Evolutionary conservation across 1,140 invertebrate species (phyloP), one percentile per base, ranked within the genome.

Genomic region (Saxidomus purpurata): DNA sequence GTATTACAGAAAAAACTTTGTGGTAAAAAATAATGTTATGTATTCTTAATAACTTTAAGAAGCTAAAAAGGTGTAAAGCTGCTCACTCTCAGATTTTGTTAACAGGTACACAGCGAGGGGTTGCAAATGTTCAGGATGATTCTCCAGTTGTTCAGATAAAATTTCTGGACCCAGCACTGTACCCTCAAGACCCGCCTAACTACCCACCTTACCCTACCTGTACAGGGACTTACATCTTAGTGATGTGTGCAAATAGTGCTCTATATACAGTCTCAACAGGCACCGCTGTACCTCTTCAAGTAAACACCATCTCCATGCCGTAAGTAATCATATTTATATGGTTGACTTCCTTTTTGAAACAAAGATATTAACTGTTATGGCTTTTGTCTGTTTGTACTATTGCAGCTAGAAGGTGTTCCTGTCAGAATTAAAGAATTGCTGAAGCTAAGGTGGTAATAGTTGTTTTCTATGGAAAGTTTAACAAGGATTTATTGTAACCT

Each of bases 101-200:
- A 8, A 28, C 77, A 94, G 93, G 93, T 85, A 89, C 93, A n/a
- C 88, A 91, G 47, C 74, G 92, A 80, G 93, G 91, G 34, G 91
- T 94, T 22, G 74, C 94, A 1, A 93, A 87, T 90, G 90, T 94
- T 13, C 71, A 83, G 31, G 69, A 87, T 0, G 47, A 88, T n/a
- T 87, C 87, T 17, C 22, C 87, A 25, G 89, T 95, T 15, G 90
- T 86, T 0, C 90, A 91, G 86, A 55, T 95, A 55, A 71, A 69
- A 28, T 95, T 95, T 61, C 77, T 95, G 15, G 92, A 95, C 77
- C 93, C 95, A 4, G 85, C 80, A n/a, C 88, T 95, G 22, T 94
- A 92, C 87, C 91, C 93, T 0, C 86, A 93, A 67, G 90, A 91
- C 13, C 38, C 43, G 3, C 91, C 81, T n/a, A 81, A 89, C 13